Base-by-base conservation (phyloP, 2,113 vertebrate species). In the Gambusia holbrooki region DNA sequence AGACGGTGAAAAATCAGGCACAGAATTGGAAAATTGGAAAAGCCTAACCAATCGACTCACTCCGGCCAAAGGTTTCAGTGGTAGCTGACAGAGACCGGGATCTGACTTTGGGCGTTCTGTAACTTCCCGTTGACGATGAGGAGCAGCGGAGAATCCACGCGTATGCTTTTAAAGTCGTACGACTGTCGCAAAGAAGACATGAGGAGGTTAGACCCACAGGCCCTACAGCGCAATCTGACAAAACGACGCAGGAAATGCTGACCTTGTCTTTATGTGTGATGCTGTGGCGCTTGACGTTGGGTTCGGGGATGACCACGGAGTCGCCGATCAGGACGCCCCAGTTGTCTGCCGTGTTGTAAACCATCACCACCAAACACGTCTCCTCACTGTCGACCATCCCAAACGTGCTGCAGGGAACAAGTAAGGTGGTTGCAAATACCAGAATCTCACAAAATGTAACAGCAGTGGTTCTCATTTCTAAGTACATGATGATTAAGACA, bases 241-340 rank as follows among this genome's bases (percentile, higher is more conserved):
- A 28, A 68, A 19, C 2, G 0, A 5, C 4, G 25, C 8, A 3
- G 5, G 32, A 54, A 27, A 79, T 7, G 75, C 95, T 89, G 27
- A 97, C 97, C 95, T 96, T 94, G 37, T 94, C 94, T 73, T 94
- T 96, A 79, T 98, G 95, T 6, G 95, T 93, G 77, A 97, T 93
- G 35, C 86, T 94, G 73, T 98, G 95, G 30, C 92, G 92, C 74
- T 95, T 96, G 74, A 97, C 88, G 45, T 93, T 93, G 61, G 97
- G 96, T 76, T 97, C 96, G 13, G 97, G 97, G 80, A 98, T 94
- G 83, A 96, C 96, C 15, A 98, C 96, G 0, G 96, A 94, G 89
- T 98, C 96, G 54, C 96, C 96, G 25, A 98, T 97, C 48, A 97
- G 94, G 33, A 96, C 96, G 1, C 96, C 97, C 97, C 97, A 98